phyloP scores from a whole-genome alignment of 2,888 invertebrate genomes.

The Girardia tigrina region DNA sequence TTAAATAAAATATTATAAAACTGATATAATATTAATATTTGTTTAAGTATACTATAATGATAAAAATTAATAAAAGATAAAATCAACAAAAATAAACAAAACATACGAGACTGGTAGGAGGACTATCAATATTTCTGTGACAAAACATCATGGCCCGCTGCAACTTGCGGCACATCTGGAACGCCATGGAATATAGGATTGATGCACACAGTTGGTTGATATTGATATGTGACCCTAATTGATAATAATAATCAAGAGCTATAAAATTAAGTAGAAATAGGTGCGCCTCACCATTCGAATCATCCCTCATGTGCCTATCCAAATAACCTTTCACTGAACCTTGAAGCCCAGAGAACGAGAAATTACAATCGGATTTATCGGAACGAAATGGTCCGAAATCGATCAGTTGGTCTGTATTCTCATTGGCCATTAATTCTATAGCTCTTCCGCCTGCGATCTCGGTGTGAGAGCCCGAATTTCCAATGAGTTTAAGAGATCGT shows the following conservation, averaged over 20 bases:
- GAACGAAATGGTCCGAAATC: conserved; percentile 57
- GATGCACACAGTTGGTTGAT: conserved; percentile 70
- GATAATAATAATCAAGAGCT: too few relatives aligned
- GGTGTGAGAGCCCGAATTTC: conserved; percentile 51
- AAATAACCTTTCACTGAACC: conserved; percentile 38
- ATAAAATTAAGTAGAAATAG: too few relatives aligned
- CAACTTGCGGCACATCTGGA: conserved; percentile 67
- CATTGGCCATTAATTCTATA: conserved; percentile 66
- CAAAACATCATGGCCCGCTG: conserved; percentile 65
- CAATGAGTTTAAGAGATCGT: not conserved
- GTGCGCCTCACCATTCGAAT: too few relatives aligned
- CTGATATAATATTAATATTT: too few relatives aligned
- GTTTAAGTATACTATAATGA: too few relatives aligned
- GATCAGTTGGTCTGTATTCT: conserved; percentile 55
- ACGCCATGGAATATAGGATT: conserved; percentile 62
- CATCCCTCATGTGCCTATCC: too few relatives aligned
- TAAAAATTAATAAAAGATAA: too few relatives aligned
- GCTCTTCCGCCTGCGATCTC: conserved; percentile 68
- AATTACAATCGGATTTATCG: conserved; percentile 65
- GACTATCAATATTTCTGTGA: not conserved
- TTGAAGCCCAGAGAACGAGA: conserved; percentile 67
- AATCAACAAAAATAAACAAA: too few relatives aligned
- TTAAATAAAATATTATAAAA: too few relatives aligned
- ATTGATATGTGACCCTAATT: too few relatives aligned
- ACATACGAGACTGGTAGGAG: conserved; percentile 24